Conservation (phyloP, 2,797 vertebrate species). For the Chlorospingus flavigularis region DNA sequence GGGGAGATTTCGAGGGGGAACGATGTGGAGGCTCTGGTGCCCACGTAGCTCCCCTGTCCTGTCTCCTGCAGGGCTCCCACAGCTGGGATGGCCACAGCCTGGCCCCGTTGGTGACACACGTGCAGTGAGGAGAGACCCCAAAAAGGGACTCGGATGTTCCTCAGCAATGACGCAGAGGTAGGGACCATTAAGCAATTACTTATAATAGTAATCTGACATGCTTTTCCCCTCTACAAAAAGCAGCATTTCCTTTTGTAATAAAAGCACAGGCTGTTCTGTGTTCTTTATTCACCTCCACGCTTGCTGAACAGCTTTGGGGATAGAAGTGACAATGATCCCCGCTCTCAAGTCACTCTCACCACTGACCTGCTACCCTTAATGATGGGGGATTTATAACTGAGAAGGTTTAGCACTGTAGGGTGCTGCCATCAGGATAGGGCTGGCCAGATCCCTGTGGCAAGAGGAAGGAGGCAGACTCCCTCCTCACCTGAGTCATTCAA, state of each 20-base stretch:
- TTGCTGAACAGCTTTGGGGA: background rate
- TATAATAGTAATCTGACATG: background rate
- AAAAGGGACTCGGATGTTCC: background rate
- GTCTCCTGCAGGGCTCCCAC: background rate
- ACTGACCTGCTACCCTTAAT: background rate
- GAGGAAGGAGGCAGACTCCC: background rate
- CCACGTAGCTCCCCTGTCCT: background rate
- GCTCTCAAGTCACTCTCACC: background rate
- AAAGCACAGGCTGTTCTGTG: constrained; percentile 23
- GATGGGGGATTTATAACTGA: background rate
- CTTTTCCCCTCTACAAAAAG: background rate
- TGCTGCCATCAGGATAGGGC: background rate
- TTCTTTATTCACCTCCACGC: background rate
- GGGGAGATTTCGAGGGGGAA: constrained; percentile 18
- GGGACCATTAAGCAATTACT: background rate
- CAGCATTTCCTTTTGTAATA: constrained; percentile 15
- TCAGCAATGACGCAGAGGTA: background rate
- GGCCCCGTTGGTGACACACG: background rate
- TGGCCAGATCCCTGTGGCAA: background rate
- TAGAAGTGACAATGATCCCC: background rate
- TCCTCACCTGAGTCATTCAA: background rate
- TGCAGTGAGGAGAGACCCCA: background rate
- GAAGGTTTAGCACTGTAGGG: constrained; percentile 2
- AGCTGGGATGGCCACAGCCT: background rate
- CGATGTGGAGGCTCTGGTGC: background rate